Base-by-base conservation (phyloP, 2,113 vertebrate species). In the Callopanchax toddi region DNA sequence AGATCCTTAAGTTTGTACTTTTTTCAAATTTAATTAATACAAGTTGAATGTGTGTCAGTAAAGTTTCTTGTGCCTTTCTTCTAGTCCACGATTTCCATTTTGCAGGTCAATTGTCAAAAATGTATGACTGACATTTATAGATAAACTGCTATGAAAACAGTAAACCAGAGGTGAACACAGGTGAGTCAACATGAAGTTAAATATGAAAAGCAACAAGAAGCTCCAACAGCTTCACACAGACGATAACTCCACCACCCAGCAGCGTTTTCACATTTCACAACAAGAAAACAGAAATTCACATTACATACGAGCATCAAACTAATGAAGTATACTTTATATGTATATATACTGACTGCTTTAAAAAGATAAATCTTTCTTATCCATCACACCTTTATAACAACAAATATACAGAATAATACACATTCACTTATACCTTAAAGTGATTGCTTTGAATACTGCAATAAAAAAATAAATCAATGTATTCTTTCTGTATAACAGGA, bases 401-500 rank as follows among this genome's bases (percentile, higher is more conserved):
- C 50, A 83, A 76, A 74, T 72, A 67, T 79, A 79, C 58, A 83
- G 68, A 23, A 32, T 51, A 79, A 77, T 82, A 82, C 65, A 85
- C n/a, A 57, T 85, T 63, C 16, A 46, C 86, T 77, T 74, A 71
- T 54, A 77, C 37, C 53, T 36, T 44, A 73, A 62, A 32, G 68
- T 50, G 53, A 76, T 72, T 61, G 78, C 64, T 86, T 86, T 79
- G 50, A 81, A 74, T 67, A 82, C 3, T 44, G 52, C 60, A 40
- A 79, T 82, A 73, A 62, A 85, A 77, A 82, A 85, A 82, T 66
- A 74, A 86, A 80, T 69, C 67, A 84, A 72, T 21, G 36, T 70
- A 36, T 64, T 43, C 60, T 51, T 45, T 71, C 22, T 53, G 46
- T 64, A 34, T 53, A 60, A 60, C 39, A 62, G 54, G 22, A 70